Base-by-base conservation (phyloP, 53 echinoderm and acorn worm genomes). In the Apostichopus leukothele region DNA sequence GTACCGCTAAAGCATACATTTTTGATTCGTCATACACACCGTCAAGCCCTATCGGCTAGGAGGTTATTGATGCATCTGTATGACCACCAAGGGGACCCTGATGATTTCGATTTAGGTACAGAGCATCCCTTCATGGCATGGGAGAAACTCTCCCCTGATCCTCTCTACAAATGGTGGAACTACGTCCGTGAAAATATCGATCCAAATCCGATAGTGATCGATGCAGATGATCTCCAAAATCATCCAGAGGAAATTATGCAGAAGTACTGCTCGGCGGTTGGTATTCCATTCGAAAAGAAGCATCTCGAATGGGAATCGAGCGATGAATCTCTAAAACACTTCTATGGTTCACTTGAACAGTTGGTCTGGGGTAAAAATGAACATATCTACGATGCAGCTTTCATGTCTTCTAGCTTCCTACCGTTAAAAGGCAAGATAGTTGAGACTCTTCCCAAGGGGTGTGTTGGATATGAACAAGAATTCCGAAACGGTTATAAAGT, bases 121-220 rank as follows among this genome's bases (percentile, higher is more conserved):
- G 86, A 52, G 2, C 86, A 86, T 50, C 86, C 86, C 18, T 86
- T 86, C 8, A 74, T 73, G 74, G 86, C 27, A 4, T 86, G 86
- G 86, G 86, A 86, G 71, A 74, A 86, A 39, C 73, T 74, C 51
- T 86, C 86, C 1, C 7, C 52, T 68, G 86, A 86, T 50, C 73
- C 86, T 4, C 74, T 86, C 50, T 74, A 71, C 9, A 74, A 86
- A 18, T 53, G 51, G 51, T 86, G 74, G 73, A 71, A 74, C 9
- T 53, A 86, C 54, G 86, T 86, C 73, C 52, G 86, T n/a, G 74
- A 86, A 74, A 74, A 73, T 21, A 74, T 71, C 27, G 86, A 86
- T 53, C 73, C 74, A 16, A 74, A 86, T 71, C 86, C 86, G 11
- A 53, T 74, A 51, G 74, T 86, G 6, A 86, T 86, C 20, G 86